phyloP scores from a whole-genome alignment of 2,888 invertebrate species.

The Eupsilia transversa region DNA sequence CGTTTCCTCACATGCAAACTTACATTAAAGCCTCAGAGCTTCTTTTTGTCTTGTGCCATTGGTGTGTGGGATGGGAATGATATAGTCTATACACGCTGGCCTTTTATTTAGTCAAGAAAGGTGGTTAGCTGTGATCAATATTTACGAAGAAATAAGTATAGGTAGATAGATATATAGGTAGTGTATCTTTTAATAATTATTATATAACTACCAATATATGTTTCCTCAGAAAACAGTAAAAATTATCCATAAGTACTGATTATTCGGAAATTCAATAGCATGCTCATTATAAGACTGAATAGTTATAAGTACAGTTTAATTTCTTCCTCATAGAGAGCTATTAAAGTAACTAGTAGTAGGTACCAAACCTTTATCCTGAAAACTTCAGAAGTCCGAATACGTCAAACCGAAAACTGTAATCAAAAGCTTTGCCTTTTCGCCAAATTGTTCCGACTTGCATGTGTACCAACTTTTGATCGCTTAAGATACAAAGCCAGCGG shows the following conservation, averaged over 20 bases:
- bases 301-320: neutral
- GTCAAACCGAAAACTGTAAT: slow-evolving; percentile 22
- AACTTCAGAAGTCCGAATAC: neutral
- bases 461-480: slow-evolving; percentile 53
- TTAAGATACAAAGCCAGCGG: slow-evolving; percentile 57
- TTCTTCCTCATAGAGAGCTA: neutral
- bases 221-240: neutral
- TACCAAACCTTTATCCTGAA: neutral
- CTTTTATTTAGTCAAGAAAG: too few relatives aligned
- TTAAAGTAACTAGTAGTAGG: neutral
- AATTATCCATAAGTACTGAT: neutral
- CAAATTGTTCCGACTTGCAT: slow-evolving; percentile 34
- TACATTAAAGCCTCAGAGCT: too few relatives aligned
- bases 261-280: neutral
- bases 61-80: neutral
- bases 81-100: neutral
- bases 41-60: slow-evolving; percentile 25
- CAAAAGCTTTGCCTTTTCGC: slow-evolving; percentile 31
- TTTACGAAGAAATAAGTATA: too few relatives aligned
- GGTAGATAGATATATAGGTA: neutral
- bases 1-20: too few relatives aligned
- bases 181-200: neutral
- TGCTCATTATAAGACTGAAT: neutral
- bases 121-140: neutral
- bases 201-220: neutral